A percentile compares a stretch with the other conserved stretches of the same genome.
Conservation (phyloP, 2,797 vertebrate species). For the Ceyx erithaca region DNA sequence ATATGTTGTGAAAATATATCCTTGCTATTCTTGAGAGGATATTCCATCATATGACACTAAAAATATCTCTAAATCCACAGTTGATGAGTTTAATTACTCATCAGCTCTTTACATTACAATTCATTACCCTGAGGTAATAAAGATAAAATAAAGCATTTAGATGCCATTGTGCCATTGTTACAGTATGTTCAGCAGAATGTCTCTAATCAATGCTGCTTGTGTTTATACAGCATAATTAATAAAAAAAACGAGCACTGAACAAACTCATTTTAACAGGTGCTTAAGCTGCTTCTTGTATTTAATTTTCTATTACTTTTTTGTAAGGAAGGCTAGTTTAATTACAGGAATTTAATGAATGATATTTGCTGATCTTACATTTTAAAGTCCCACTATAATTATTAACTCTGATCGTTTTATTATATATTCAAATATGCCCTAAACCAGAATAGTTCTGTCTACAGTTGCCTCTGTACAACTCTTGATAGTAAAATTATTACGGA, state of each 20-base stretch:
- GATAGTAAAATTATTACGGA: neutral
- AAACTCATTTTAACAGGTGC: conserved; percentile 13
- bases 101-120: conserved; percentile 62
- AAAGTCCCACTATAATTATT: neutral
- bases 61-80: conserved; percentile 48
- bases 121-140: conserved; percentile 64
- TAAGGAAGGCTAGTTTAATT: conserved; percentile 3
- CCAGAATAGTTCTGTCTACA: neutral
- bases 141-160: conserved; percentile 60
- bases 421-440: neutral
- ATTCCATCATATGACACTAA: conserved; percentile 53
- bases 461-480: neutral
- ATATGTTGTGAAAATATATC: conserved; percentile 31
- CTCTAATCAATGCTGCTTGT: conserved; percentile 53
- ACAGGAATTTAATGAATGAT: neutral
- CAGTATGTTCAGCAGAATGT: conserved; percentile 9
- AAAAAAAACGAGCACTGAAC: neutral
- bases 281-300: neutral
- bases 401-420: neutral
- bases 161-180: conserved; percentile 46
- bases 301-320: neutral
- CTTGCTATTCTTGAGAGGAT: conserved; percentile 30
- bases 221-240: conserved; percentile 43
- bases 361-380: neutral
- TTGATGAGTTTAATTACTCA: conserved; percentile 70